Evolutionary conservation across 2,888 invertebrate species (phyloP).

Genomic region (Xanthostigma xanthostigma): DNA sequence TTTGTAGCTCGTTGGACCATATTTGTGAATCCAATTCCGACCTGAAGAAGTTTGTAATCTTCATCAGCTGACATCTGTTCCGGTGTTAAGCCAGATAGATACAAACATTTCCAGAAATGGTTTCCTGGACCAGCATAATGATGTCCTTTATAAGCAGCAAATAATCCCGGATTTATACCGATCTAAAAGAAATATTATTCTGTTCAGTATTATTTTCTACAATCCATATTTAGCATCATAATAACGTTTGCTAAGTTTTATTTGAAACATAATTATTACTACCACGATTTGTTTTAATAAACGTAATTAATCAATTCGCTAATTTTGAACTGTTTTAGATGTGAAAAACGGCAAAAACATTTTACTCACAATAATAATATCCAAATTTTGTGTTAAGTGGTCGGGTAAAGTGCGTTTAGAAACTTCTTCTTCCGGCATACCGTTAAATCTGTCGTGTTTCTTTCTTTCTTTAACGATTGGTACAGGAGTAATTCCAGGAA

Average conservation of each 20-base stretch:
- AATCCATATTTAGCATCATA: no score
- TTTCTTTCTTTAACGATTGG: slow-evolving; percentile 70
- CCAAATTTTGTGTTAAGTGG: slow-evolving; percentile 83
- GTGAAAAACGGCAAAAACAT: slow-evolving; percentile 23
- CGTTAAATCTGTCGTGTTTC: slow-evolving; percentile 89
- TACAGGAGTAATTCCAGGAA: slow-evolving; percentile 32
- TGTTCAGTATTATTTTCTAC: no score
- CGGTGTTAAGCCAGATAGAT: slow-evolving; percentile 82
- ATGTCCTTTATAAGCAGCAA: slow-evolving; percentile 95
- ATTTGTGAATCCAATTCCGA: slow-evolving; percentile 96
- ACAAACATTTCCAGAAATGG: slow-evolving; percentile 98
- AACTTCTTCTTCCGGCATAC: slow-evolving; percentile 94
- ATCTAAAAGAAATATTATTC: slow-evolving; percentile 46
- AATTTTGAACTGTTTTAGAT: neutral
- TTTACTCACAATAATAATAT: slow-evolving; percentile 95
- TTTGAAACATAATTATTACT: no score
- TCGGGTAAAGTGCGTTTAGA: slow-evolving; percentile 86
- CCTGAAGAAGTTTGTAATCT: slow-evolving; percentile 82
- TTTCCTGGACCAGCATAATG: slow-evolving; percentile 98
- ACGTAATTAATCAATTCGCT: no score
- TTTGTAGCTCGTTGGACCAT: slow-evolving; percentile 92
- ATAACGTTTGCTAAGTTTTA: no score
- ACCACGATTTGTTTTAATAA: no score
- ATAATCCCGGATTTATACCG: slow-evolving; percentile 94
- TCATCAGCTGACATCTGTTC: slow-evolving; percentile 95